Base-by-base conservation (phyloP, 2,797 vertebrate genomes). In the Coregonus ussuriensis region DNA sequence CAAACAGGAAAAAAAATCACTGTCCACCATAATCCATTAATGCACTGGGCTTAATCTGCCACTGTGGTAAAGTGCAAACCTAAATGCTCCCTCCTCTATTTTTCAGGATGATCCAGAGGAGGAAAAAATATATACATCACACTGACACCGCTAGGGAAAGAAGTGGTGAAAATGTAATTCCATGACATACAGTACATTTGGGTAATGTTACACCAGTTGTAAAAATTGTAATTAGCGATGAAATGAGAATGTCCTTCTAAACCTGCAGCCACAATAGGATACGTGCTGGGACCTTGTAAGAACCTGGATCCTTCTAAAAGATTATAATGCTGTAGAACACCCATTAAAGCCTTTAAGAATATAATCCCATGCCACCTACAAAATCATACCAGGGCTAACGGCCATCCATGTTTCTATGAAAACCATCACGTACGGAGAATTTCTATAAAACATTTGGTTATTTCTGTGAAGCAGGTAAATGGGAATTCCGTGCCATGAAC, bases 21-120 rank as follows among this genome's bases (percentile, higher is more conserved):
- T 79, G 88, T 90, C 82, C 84, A 63, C 21, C 62, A 83, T 93
- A 91, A 93, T 93, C 91, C 93, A 93, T 90, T 93, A 93, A 92
- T 93, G 90, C 88, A 88, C 81, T 79, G 77, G 77, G 79, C 84
- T 92, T 94, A 94, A 94, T 93, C 92, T 93, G 91, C 84, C 82
- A 88, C 89, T 81, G 77, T 72, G 69, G 84, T 91, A 86, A 90
- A 92, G 86, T 81, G 74, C 81, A 91, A 91, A 90, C 81, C 82
- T 89, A 87, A 93, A 91, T 87, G 89, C 89, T 83, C 83, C 84
- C 81, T 74, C 73, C 80, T 86, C 72, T 0, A 72, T 77, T 82
- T 78, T 82, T 65, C 31, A 74, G 81, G 79, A 79, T 83, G 81
- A 89, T 86, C 73, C 83, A 59, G 51, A 72, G 6, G 54, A 52